phyloP scores from a whole-genome alignment of 2,888 invertebrate genomes.

The Resseliella maxima region DNA sequence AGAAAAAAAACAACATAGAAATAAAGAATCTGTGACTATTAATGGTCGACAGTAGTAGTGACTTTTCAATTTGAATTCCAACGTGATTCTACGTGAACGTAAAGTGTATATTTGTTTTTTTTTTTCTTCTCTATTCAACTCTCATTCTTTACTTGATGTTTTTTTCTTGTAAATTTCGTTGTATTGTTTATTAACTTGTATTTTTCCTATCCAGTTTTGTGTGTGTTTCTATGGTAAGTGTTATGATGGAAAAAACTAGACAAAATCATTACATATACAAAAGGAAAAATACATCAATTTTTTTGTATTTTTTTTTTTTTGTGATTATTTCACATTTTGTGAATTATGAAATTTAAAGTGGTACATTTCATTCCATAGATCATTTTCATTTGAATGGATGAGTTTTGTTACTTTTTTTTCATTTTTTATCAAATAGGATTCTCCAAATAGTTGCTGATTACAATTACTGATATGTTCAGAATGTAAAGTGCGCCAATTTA shows the following conservation, averaged over 20 bases:
- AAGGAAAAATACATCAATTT: not conserved
- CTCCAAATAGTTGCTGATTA: too few species aligned
- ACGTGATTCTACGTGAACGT: conserved; percentile 3
- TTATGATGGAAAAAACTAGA: conserved; percentile 20
- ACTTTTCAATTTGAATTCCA: conserved; percentile 21
- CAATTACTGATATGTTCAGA: too few species aligned
- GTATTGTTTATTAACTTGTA: conserved; percentile 45
- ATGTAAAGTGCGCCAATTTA: not conserved
- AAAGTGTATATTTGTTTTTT: conserved; percentile 34
- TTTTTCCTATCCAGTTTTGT: conserved; percentile 32
- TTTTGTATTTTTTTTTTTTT: not conserved
- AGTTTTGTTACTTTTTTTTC: not conserved
- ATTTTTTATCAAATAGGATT: too few species aligned
- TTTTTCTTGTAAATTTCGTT: not conserved
- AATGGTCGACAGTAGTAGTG: not conserved
- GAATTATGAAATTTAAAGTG: conserved; percentile 2
- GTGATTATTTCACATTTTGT: not conserved
- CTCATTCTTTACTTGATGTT: not conserved
- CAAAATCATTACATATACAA: not conserved
- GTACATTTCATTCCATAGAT: not conserved
- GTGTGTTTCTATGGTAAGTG: conserved; percentile 49
- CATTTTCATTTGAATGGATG: too few species aligned
- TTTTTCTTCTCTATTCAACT: not conserved
- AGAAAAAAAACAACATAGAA: not conserved
- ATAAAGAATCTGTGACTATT: not conserved